A percentile compares a stretch with the other conserved stretches of the same genome.
Conservation (phyloP, 2,888 invertebrate genomes). For the Melanophora roralis region DNA sequence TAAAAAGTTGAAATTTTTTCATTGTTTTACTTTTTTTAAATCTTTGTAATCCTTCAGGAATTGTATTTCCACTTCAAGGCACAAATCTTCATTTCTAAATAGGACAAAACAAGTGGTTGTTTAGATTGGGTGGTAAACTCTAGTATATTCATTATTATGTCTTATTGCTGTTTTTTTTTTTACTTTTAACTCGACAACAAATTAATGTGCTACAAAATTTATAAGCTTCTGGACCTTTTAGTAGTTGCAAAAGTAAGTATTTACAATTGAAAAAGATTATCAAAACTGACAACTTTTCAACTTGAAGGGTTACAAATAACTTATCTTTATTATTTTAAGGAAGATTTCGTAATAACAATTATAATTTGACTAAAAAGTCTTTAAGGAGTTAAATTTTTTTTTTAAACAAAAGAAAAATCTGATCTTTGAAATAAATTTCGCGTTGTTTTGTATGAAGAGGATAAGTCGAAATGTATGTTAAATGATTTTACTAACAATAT, state of each 20-base stretch:
- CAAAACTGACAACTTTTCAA: not conserved
- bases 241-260: not conserved
- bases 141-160: not conserved
- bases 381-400: too few species aligned
- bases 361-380: not conserved
- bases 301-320: slow-evolving; percentile 28
- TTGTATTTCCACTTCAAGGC: slow-evolving; percentile 45
- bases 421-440: too few species aligned
- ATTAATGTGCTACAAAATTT: slow-evolving; percentile 19
- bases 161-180: not conserved
- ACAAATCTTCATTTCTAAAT: slow-evolving; percentile 40
- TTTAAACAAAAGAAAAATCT: too few species aligned
- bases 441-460: too few species aligned
- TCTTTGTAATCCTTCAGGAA: slow-evolving; percentile 41
- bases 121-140: not conserved
- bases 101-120: not conserved
- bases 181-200: slow-evolving; percentile 26
- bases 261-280: not conserved
- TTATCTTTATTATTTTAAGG: not conserved
- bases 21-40: not conserved
- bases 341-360: not conserved
- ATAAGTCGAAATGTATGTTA: too few species aligned
- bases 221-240: too few species aligned
- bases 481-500: too few species aligned
- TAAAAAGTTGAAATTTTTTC: not conserved